Percentiles rank a stretch among this genome's conserved stretches.
Evolutionary conservation across 2,888 invertebrate genomes (phyloP).

Genomic region (Cephalotes varians): DNA sequence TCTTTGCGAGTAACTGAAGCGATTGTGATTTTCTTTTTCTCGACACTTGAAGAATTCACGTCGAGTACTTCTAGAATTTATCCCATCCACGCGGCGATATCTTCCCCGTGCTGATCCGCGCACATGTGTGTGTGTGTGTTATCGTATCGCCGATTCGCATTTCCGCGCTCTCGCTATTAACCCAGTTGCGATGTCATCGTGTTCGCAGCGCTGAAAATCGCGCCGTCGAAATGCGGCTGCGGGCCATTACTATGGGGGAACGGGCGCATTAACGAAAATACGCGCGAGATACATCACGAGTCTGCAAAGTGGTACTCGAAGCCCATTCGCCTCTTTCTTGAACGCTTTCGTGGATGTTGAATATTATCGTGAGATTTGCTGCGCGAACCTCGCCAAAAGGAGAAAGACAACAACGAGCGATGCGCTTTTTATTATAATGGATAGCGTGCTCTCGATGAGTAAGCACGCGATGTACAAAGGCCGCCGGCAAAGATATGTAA

Average conservation of each 20-base stretch:
- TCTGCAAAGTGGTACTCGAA: conserved; percentile 21
- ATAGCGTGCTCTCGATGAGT: conserved; percentile 46
- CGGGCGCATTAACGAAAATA: conserved; percentile 45
- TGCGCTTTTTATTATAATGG: conserved; percentile 47
- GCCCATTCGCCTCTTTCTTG: neutral
- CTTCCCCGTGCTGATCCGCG: neutral
- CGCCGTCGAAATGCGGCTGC: conserved; percentile 15
- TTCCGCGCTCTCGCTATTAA: conserved; percentile 27
- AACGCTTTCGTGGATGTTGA: conserved; percentile 18
- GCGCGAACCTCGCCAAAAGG: neutral
- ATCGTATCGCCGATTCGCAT: conserved; percentile 7
- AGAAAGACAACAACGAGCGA: conserved; percentile 14
- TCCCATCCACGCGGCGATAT: neutral
- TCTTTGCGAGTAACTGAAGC: neutral
- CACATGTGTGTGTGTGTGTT: neutral
- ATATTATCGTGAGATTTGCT: conserved; percentile 43
- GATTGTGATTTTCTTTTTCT: neutral
- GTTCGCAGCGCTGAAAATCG: conserved; percentile 28
- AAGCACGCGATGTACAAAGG: conserved; percentile 46
- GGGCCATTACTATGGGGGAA: conserved; percentile 11
- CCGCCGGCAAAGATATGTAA: conserved; percentile 48
- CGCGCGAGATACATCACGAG: conserved; percentile 15
- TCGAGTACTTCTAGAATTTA: conserved; percentile 4
- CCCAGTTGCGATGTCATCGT: conserved; percentile 19
- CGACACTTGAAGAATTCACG: neutral